Evolutionary conservation across 2,113 vertebrate species (phyloP).

Genomic region (Peucedramus taeniatus): DNA sequence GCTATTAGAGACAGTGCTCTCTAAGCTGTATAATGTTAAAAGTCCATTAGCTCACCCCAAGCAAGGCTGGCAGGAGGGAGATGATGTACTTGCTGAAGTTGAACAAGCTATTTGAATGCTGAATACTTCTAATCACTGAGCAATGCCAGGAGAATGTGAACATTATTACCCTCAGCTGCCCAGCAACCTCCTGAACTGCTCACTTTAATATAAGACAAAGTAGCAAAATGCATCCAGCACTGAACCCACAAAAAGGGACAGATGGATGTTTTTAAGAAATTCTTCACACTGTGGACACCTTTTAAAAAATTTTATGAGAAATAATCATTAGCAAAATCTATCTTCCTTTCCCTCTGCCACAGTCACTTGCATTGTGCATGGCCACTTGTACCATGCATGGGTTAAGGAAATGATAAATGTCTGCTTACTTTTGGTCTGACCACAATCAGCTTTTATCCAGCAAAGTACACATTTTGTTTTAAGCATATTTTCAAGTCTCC

Average conservation of each 20-base stretch:
- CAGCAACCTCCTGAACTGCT: not conserved
- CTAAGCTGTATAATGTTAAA: not conserved
- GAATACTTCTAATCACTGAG: conserved; percentile 26
- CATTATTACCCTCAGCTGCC: not conserved
- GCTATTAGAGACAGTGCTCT: conserved; percentile 15
- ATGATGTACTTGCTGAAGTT: conserved; percentile 39
- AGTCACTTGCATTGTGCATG: not conserved
- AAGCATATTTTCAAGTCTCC: not conserved
- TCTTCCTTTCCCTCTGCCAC: not conserved
- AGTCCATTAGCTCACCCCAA: conserved; percentile 50
- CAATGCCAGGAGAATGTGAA: not conserved
- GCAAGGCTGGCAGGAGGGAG: conserved; percentile 38
- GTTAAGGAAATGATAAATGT: not conserved
- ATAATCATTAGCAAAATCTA: not conserved
- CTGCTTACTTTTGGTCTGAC: not conserved
- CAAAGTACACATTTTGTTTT: not conserved
- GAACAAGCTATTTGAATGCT: conserved; percentile 23
- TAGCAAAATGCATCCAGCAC: not conserved
- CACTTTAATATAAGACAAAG: not conserved
- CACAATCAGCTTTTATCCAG: not conserved
- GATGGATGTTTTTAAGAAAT: not conserved
- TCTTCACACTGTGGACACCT: not conserved
- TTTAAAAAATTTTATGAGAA: accelerated
- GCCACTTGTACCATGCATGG: not conserved
- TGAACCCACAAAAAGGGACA: not conserved